Conservation (phyloP, 2,797 vertebrate genomes). For the Malacoraja senta region DNA sequence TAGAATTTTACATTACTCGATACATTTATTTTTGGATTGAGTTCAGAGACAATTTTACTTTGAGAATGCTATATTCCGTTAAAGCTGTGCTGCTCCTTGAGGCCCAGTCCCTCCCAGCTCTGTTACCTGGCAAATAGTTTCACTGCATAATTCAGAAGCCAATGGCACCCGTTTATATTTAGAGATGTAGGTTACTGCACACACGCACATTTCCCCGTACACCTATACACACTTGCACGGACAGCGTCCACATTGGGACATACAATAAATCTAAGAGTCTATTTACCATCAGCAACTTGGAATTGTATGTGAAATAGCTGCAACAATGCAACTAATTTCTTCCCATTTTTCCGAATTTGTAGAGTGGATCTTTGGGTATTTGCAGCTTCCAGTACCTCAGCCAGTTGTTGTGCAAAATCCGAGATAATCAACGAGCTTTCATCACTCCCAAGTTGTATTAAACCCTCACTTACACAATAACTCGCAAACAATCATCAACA, state of each 20-base stretch:
- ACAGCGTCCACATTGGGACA: no score
- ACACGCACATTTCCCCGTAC: neutral
- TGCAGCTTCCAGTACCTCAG: neutral
- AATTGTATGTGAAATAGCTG: neutral
- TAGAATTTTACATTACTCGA: neutral
- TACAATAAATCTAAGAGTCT: neutral
- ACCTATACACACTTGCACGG: no score
- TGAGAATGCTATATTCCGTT: neutral
- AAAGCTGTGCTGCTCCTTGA: neutral
- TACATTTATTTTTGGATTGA: conserved; percentile 2
- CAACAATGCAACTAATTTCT: neutral
- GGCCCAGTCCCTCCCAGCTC: neutral
- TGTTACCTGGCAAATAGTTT: neutral
- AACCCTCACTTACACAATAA: neutral
- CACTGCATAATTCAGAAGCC: neutral
- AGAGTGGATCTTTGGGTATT: neutral
- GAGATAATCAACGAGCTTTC: neutral
- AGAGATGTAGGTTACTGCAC: neutral
- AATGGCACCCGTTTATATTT: neutral
- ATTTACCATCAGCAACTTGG: neutral
- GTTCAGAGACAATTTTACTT: conserved; percentile 25
- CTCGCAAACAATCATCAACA: neutral
- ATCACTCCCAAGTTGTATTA: neutral
- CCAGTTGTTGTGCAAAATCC: neutral
- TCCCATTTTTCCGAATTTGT: neutral